Base-by-base conservation (phyloP, 2,797 vertebrate species). In the Otus scops region DNA sequence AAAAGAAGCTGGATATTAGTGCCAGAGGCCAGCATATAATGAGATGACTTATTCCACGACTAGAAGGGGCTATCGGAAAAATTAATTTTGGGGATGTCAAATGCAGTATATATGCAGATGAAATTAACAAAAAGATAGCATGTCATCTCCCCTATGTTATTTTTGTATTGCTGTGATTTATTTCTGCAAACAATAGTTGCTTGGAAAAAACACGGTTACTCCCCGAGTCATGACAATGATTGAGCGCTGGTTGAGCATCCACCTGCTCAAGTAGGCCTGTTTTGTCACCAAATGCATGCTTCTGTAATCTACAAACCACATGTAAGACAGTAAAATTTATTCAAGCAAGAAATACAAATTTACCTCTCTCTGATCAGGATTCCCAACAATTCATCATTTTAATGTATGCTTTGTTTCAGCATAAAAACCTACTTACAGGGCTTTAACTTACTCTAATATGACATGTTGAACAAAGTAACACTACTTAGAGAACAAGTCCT, bases 291-390 rank as follows among this genome's bases (percentile, higher is more conserved):
- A 94, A 94, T 93, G 78, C 94, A 95, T 57, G 84, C 48, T 96
- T 61, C 70, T 95, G 67, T 97, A 96, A 94, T 97, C 93, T 97
- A 93, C 92, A 97, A 97, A 92, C 94, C 85, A 92, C 97, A 95
- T 93, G 77, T 26, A 93, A 88, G 92, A 92, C 94, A 92, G 95
- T 96, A 79, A 91, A 96, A 97, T 95, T 92, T 97, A 95, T 92
- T 98, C 95, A 96, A 78, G 95, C 91, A 94, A 95, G 91, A 93
- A 97, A 93, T 94, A 94, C 68, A 97, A 96, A 97, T 98, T 96
- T 96, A 87, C 90, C 92, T 97, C 89, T 92, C 84, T 71, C 74
- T 88, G 91, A 96, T 95, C 95, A 95, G 90, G 90, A 92, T 97
- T 89, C 84, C n/a, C 36, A 90, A 60, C 60, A 93, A 95, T 97